Conservation (phyloP, 2,797 vertebrate species). For the Alfaro cultratus region DNA sequence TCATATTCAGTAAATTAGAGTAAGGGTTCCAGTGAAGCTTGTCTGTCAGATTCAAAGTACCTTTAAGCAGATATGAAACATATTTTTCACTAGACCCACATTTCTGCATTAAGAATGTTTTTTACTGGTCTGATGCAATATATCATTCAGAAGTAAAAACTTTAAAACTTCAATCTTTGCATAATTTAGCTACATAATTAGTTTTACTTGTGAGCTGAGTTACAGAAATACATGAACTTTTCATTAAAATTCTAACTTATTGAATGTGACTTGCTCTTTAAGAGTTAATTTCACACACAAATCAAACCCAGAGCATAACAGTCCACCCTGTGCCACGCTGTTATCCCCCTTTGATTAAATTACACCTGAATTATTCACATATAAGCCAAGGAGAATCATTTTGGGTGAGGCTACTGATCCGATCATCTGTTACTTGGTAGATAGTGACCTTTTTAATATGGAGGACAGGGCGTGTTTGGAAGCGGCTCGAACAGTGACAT, state of each 20-base stretch:
- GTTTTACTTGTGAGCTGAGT: not conserved
- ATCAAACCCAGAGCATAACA: conserved; percentile 23
- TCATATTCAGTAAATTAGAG: too few relatives aligned
- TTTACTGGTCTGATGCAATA: too few relatives aligned
- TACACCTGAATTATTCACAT: conserved; percentile 59
- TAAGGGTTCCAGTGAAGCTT: too few relatives aligned
- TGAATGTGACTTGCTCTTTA: not conserved
- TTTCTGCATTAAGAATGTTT: too few relatives aligned
- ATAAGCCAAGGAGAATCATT: conserved; percentile 5
- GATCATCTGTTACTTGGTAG: conserved; percentile 26
- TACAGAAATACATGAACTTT: not conserved
- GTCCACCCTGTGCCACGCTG: conserved; percentile 8
- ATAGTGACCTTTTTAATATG: conserved; percentile 59
- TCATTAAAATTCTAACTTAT: too few relatives aligned
- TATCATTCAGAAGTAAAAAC: too few relatives aligned
- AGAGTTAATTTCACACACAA: conserved; percentile 14
- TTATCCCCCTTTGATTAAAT: conserved; percentile 21
- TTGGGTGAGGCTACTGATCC: conserved; percentile 40
- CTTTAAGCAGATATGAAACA: too few relatives aligned
- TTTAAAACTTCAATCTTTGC: too few relatives aligned
- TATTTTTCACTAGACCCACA: too few relatives aligned
- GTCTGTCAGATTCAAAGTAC: too few relatives aligned
- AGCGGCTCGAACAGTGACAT: conserved; percentile 57
- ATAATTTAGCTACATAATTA: too few relatives aligned
- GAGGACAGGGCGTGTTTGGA: conserved; percentile 34